Conservation (phyloP, 1,140 invertebrate genomes). For the Heterodera carotae region DNA sequence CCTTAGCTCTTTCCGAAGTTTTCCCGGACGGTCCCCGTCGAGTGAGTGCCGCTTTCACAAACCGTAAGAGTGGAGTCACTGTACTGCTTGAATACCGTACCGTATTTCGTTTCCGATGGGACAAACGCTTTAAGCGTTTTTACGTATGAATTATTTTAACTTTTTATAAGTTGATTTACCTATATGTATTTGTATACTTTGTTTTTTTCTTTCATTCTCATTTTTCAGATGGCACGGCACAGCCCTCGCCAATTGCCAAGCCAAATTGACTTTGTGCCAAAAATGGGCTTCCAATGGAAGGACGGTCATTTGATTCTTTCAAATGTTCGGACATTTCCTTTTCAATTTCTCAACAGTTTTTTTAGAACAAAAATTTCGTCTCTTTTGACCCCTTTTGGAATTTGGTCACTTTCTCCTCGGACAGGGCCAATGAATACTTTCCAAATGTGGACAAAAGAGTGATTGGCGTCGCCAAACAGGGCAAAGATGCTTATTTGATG, state of each 20-base stretch:
- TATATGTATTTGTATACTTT: conserved; percentile 22
- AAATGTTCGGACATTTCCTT: conserved; percentile 30
- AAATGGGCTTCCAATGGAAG: conserved; percentile 47
- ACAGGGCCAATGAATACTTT: conserved; percentile 8
- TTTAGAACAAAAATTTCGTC: conserved; percentile 24
- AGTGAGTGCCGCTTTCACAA: conserved; percentile 48
- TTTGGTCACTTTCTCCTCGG: conserved; percentile 34
- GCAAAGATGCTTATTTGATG: conserved; percentile 8
- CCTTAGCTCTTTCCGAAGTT: conserved; percentile 36
- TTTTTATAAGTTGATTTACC: too few relatives aligned
- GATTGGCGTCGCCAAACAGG: conserved; percentile 12
- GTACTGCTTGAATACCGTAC: conserved; percentile 37
- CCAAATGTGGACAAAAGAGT: conserved; percentile 24
- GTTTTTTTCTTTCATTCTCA: not conserved
- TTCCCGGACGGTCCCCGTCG: conserved; percentile 41
- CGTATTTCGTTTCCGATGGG: conserved; percentile 46
- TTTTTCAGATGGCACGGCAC: conserved; percentile 39
- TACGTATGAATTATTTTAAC: too few relatives aligned
- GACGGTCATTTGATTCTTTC: conserved; percentile 49
- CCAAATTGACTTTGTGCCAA: conserved; percentile 41
- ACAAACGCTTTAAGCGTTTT: conserved; percentile 41
- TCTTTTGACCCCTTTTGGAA: conserved; percentile 47
- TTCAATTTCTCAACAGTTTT: not conserved
- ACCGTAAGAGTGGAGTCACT: conserved; percentile 39
- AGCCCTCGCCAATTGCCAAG: conserved; percentile 38